Percentiles rank a stretch among this genome's conserved stretches.
Conservation (phyloP, 2,113 vertebrate species). For the Notechis scutatus region DNA sequence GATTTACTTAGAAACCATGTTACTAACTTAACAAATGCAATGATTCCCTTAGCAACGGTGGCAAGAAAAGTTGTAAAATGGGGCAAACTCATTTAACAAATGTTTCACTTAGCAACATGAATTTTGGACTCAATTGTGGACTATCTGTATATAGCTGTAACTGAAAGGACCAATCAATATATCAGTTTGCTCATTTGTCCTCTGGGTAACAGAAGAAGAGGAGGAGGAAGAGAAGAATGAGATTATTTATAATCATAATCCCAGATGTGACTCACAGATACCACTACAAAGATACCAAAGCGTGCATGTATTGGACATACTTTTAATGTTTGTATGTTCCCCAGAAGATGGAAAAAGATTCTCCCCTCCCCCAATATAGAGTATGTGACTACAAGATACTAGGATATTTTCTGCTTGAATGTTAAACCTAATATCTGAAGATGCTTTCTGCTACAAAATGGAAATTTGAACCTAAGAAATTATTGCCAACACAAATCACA, state of each 20-base stretch:
- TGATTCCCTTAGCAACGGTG: no score
- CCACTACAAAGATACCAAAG: background rate
- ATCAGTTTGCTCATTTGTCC: background rate
- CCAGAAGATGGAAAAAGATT: background rate
- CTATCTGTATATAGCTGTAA: background rate
- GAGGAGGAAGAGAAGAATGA: background rate
- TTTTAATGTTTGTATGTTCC: background rate
- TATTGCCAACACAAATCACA: constrained; percentile 8
- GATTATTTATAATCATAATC: background rate
- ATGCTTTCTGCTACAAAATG: background rate
- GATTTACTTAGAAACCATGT: no score
- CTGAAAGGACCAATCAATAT: background rate
- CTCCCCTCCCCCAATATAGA: no score
- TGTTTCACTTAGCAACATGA: no score
- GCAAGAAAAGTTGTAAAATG: no score
- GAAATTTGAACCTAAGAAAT: background rate
- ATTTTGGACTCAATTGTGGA: no score
- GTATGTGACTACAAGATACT: background rate
- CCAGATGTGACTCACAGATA: background rate
- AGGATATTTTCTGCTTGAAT: background rate
- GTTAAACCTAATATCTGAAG: background rate
- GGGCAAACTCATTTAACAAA: no score
- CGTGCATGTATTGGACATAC: background rate
- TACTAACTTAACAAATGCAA: no score
- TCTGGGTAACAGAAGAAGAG: background rate